A percentile compares a stretch with the other conserved stretches of the same genome.
Conservation (phyloP, 2,113 vertebrate genomes). For the Lepidothrix coronata region DNA sequence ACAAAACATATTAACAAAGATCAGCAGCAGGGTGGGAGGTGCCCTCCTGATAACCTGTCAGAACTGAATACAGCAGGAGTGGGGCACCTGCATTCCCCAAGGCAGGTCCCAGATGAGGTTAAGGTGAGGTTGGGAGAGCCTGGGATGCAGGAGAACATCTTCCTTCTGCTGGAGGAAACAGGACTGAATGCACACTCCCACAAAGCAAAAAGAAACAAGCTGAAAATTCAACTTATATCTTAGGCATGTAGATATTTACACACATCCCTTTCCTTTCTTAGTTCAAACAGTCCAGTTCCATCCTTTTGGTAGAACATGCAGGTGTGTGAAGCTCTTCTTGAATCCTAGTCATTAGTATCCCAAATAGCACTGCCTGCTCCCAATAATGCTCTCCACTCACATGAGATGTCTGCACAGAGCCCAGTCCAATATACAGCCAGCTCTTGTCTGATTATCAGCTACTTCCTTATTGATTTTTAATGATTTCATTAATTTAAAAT, state of each 20-base stretch:
- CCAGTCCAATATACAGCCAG: not conserved
- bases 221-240: rapidly evolving
- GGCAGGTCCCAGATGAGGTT: not conserved
- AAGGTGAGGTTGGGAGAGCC: not conserved
- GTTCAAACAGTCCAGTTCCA: not conserved
- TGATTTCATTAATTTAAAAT: not conserved
- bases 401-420: not conserved
- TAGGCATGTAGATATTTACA: rapidly evolving
- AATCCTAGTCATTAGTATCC: not conserved
- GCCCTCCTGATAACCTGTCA: not conserved
- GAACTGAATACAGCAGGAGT: not conserved
- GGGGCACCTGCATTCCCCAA: not conserved
- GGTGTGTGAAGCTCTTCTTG: not conserved
- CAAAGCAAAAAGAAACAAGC: no score
- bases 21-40: not conserved
- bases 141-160: not conserved
- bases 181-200: rapidly evolving
- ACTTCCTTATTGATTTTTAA: not conserved
- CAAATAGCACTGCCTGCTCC: not conserved
- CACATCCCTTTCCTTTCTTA: not conserved
- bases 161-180: not conserved
- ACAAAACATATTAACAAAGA: not conserved
- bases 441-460: not conserved
- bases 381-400: not conserved
- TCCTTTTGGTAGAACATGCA: not conserved